Base-by-base conservation (phyloP, 2,797 vertebrate species). In the Myripristis jacobus region DNA sequence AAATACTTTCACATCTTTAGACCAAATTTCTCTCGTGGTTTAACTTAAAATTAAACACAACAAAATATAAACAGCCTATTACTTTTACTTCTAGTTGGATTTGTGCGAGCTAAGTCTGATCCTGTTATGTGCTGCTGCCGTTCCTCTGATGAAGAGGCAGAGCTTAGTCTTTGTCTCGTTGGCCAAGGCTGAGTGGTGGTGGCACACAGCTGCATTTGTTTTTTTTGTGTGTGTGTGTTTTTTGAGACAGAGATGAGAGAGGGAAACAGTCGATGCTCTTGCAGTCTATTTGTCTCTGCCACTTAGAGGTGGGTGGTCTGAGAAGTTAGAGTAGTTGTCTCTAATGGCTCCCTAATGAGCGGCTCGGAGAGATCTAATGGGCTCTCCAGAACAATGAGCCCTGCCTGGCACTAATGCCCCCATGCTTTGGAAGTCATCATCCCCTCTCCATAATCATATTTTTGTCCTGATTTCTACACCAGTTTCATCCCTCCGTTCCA, bases 291-390 rank as follows among this genome's bases (percentile, higher is more conserved):
- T 83, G 77, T 89, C 82, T 89, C 55, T 88, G 85, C 84, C 79
- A 80, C 75, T 87, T 84, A 80, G 54, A 70, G 52, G 55, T 86
- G 89, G 85, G 77, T 89, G 84, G 84, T 90, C 86, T 58, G 72
- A 58, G 76, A 84, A 89, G 77, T 85, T 88, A 75, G 85, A 86
- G 84, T 82, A 82, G 73, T 86, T 83, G 73, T 86, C 83, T 65
- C 67, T 92, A 91, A 92, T 90, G 89, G 83, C 68, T 81, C 62
- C 47, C 75, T 86, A 91, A 90, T 86, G 83, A 91, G 63, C 8
- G 43, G 69, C 0, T 21, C 70, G 84, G 82, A 84, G 76, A 88
- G 89, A 85, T 84, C 70, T 91, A 91, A 91, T 88, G 85, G 86
- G 52, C 44, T 52, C 73, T 71, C 51, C 75, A 81, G 63, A 83